Evolutionary conservation across 2,797 vertebrate genomes (phyloP).

Genomic region (Acanthopagrus latus): DNA sequence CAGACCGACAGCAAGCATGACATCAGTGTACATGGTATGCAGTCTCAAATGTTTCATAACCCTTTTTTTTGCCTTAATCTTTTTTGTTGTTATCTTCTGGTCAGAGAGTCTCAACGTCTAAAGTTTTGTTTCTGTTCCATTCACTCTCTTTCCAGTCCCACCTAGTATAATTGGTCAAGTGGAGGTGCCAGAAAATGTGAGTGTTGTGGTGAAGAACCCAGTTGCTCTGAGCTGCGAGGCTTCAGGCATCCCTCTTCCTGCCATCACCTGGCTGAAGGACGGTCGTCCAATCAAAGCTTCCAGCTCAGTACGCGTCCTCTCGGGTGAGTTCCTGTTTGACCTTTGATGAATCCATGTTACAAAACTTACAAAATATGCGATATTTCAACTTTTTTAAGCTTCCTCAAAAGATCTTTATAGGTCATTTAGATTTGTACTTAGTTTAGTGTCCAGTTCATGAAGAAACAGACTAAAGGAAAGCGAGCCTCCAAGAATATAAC

Average conservation of each 20-base stretch:
- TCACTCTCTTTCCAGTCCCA: conserved; percentile 82
- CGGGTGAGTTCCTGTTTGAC: conserved; percentile 85
- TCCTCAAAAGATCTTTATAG: background rate
- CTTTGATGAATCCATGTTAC: background rate
- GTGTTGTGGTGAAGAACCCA: conserved; percentile 93
- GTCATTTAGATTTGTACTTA: background rate
- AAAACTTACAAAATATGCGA: background rate
- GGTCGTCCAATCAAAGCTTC: conserved; percentile 86
- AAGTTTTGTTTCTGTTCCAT: background rate
- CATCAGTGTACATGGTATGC: conserved; percentile 92
- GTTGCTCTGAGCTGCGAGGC: conserved; percentile 92
- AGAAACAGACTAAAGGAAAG: background rate
- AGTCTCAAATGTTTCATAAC: background rate
- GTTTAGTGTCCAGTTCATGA: background rate
- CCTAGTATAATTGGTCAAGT: conserved; percentile 89
- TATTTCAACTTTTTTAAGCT: background rate
- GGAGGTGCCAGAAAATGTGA: conserved; percentile 90
- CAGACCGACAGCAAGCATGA: conserved; percentile 92
- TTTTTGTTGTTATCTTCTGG: background rate
- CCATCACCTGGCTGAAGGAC: conserved; percentile 93
- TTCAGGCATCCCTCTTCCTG: conserved; percentile 93
- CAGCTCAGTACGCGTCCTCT: conserved; percentile 88
- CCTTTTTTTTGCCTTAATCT: background rate
- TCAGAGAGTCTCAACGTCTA: background rate
- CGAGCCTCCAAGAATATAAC: background rate